These are phyloP conservation scores for Philaenus spumarius DNA, from an alignment of 1,140 invertebrate genomes.

Conservation along the genomic window DNA sequence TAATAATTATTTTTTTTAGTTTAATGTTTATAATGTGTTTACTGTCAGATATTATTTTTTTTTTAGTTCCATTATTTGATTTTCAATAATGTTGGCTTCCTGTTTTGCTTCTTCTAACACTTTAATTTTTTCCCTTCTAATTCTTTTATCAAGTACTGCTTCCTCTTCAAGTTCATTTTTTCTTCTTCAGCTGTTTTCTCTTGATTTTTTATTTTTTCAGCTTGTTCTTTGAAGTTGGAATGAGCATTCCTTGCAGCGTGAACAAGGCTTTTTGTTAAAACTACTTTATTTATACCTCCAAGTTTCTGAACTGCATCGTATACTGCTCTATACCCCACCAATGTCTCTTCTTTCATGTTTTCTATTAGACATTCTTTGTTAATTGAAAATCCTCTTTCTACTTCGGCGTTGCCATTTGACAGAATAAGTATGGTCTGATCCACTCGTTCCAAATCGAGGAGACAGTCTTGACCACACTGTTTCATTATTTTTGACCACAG, in stretches of 20 bases:
- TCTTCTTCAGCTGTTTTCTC: background rate
- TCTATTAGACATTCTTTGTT: constrained; percentile 28
- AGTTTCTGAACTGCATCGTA: constrained; percentile 18
- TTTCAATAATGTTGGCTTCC: no score
- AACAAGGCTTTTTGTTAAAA: constrained; percentile 9
- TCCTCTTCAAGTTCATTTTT: background rate
- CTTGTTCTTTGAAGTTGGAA: background rate
- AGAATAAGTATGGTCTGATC: constrained; percentile 10
- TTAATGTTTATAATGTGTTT: no score
- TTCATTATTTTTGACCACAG: constrained; percentile 20
- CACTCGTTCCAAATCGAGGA: constrained; percentile 4
- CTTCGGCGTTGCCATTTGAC: constrained; percentile 24
- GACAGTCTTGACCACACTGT: no score
- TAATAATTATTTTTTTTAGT: no score
- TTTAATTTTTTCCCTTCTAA: constrained; percentile 25
- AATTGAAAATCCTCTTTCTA: constrained; percentile 28
- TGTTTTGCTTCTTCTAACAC: no score
- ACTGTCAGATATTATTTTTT: no score
- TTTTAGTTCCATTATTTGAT: no score
- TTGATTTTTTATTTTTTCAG: background rate
- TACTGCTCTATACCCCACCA: constrained; percentile 25
- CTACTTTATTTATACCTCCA: constrained; percentile 8
- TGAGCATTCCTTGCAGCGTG: constrained; percentile 16
- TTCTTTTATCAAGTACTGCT: background rate
- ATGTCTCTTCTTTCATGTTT: constrained; percentile 23